Base-by-base conservation (phyloP, 2,888 invertebrate genomes). In the Chorisops tibialis region DNA sequence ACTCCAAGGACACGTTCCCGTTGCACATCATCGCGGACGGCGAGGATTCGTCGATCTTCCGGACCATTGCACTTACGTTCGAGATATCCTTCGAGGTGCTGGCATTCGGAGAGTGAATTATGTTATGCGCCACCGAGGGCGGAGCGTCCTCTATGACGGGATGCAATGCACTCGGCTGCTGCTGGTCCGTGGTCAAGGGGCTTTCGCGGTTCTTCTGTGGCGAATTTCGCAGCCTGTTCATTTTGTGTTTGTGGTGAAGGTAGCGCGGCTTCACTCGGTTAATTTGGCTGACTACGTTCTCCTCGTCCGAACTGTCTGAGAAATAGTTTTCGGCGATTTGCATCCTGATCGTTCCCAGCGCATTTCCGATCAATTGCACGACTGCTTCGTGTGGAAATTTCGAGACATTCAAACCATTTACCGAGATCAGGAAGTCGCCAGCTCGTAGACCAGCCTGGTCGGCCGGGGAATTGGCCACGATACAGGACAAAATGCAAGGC, bases 401-500 rank as follows among this genome's bases (percentile, higher is more conserved):
- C n/a, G 93, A 90, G 9, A 97, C 96, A 73, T 89, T 93, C 59
- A 90, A 85, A 3, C 91, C 91, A 75, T 96, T 96, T 0, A 97
- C 96, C 1, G 93, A 91, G 58, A 96, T 85, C 62, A 97, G 81
- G 70, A 93, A 94, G 73, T 97, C 96, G 0, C 96, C 96, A 37
- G 95, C 91, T 22, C 93, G 84, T 18, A 97, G 80, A 0, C 96
- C 96, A 24, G 93, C 93, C 65, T 86, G 83, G 72, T 95, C 95
- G 0, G 96, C 96, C 2, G 96, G 95, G 63, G 91, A 92, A 68
- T 90, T 90, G 49, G 85, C 82, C 1, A 95, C 95, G 70, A 97
- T 96, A 71, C 93, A 95, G 56, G 95, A 94, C 62, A 97, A 83
- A 66, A 96, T 91, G 75, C 96, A 97, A 0, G 97, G 96, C 73